Conservation (phyloP, 2,888 invertebrate species). For the Rhaphigaster nebulosa region DNA sequence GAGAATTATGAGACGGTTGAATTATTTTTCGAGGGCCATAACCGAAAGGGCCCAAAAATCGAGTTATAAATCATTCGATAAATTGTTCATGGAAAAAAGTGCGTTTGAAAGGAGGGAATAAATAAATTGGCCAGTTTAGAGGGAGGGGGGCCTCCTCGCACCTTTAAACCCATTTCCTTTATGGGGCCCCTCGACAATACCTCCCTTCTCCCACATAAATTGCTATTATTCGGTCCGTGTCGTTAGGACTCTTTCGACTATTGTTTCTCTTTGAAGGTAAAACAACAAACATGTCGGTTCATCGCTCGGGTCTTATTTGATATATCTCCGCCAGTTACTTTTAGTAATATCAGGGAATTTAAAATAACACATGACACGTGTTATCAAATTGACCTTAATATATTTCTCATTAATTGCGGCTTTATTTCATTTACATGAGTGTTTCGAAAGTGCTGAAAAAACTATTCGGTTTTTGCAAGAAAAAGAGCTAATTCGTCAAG, state of each 20-base stretch:
- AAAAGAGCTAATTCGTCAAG: too few relatives aligned
- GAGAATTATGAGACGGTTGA: neutral
- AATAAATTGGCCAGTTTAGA: neutral
- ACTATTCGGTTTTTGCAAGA: too few relatives aligned
- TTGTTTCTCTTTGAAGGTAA: neutral
- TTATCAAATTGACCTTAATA: too few relatives aligned
- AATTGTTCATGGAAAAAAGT: conserved; percentile 33
- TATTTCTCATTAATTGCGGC: too few relatives aligned
- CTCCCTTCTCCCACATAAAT: neutral
- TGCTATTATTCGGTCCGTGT: neutral
- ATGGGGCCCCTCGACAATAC: neutral
- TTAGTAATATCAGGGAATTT: too few relatives aligned
- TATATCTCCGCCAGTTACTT: too few relatives aligned
- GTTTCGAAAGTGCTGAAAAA: too few relatives aligned
- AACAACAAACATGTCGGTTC: neutral
- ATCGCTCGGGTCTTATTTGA: too few relatives aligned
- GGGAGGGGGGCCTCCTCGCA: neutral
- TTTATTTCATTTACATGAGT: too few relatives aligned
- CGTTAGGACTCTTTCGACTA: neutral
- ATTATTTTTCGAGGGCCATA: neutral
- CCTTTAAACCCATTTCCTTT: conserved; percentile 26
- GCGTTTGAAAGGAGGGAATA: conserved; percentile 34
- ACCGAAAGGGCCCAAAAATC: neutral
- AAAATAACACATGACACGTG: too few relatives aligned
- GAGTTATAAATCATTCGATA: conserved; percentile 15